Conservation (phyloP, 2,797 vertebrate genomes). For the Anableps anableps region DNA sequence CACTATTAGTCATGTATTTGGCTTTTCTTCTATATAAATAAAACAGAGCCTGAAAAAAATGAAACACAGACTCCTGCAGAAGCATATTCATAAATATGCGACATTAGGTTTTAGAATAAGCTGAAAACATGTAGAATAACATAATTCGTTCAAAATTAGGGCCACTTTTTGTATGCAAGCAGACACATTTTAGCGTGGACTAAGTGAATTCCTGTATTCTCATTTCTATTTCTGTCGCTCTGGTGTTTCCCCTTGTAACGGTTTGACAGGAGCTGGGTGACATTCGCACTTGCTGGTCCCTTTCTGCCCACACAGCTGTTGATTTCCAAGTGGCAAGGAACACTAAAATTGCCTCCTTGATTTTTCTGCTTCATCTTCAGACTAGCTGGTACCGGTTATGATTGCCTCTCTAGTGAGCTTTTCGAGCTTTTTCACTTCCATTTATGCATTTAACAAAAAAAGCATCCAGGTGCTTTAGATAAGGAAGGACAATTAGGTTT, state of each 20-base stretch:
- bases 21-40: not conserved
- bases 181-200: not conserved
- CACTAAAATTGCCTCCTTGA: slow-evolving; percentile 35
- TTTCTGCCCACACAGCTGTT: slow-evolving; percentile 30
- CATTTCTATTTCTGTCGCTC: slow-evolving; percentile 56
- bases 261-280: slow-evolving; percentile 52
- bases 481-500: not conserved
- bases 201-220: slow-evolving; percentile 35
- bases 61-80: not conserved
- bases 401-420: slow-evolving; percentile 18
- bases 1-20: not conserved
- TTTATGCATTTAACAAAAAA: slow-evolving; percentile 14
- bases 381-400: not conserved
- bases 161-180: not conserved
- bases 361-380: slow-evolving; percentile 33
- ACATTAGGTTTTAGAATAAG: not conserved
- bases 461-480: not conserved
- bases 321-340: slow-evolving; percentile 28
- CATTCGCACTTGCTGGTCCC: slow-evolving; percentile 44
- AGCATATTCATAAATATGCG: not conserved
- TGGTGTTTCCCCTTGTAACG: slow-evolving; percentile 53
- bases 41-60: not conserved
- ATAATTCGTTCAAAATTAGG: not conserved
- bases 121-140: not conserved
- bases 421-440: slow-evolving; percentile 9